These are phyloP conservation scores for Mirounga angustirostris DNA, from an alignment of 2,113 vertebrate species.

Conservation along the genomic window DNA sequence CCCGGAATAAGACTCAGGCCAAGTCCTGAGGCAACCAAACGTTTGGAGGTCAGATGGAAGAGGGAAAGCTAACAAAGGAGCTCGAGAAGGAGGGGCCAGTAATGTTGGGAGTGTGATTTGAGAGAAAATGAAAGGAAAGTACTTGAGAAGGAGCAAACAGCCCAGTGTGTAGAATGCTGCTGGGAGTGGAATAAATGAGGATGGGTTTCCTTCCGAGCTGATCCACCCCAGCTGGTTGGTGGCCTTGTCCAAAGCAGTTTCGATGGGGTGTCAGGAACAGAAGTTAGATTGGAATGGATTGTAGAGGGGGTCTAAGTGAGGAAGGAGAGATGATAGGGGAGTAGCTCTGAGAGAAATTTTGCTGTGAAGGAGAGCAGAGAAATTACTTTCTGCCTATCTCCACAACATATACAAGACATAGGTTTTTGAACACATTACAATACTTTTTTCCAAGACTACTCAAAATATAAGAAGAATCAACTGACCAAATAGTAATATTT, in stretches of 20 bases:
- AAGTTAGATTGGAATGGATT: background rate
- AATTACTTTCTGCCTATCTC: background rate
- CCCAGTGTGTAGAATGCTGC: background rate
- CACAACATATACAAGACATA: background rate
- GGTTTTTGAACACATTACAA: background rate
- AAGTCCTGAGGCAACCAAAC: background rate
- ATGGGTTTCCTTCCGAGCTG: background rate
- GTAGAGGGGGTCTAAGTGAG: background rate
- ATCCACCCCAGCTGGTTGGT: background rate
- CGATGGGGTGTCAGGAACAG: background rate
- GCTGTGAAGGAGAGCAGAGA: background rate
- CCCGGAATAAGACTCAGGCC: background rate
- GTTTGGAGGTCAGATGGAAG: background rate
- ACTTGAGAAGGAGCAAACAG: background rate
- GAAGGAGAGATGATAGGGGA: background rate
- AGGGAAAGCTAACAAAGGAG: background rate
- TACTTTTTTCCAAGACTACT: background rate
- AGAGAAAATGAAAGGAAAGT: background rate
- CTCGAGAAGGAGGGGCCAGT: background rate
- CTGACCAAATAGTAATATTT: conserved; percentile 42
- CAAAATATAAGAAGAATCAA: conserved; percentile 3
- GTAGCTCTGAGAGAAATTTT: background rate
- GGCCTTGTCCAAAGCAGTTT: background rate
- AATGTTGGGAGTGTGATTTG: background rate
- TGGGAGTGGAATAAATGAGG: background rate